Percentiles rank a stretch among this genome's conserved stretches.
phyloP scores from a whole-genome alignment of 2,797 vertebrate species.

The Macropus fuliginosus region DNA sequence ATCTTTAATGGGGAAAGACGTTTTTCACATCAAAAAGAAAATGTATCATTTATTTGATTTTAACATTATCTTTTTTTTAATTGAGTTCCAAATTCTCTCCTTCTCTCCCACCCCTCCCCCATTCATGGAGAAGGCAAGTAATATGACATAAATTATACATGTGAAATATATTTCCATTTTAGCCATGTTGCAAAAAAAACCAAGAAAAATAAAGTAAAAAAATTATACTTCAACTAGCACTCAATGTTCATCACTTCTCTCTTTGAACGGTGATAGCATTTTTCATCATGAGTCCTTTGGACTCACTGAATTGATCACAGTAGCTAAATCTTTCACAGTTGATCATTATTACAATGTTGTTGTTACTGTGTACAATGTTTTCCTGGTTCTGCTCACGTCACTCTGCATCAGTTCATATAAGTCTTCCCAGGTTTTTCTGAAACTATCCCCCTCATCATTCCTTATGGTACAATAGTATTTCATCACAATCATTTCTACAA shows the following conservation, averaged over 20 bases:
- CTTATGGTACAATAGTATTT: not conserved
- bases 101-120: not conserved
- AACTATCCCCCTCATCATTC: not conserved
- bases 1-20: not conserved
- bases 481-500: not conserved
- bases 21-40: not conserved
- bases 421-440: not conserved
- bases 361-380: not conserved
- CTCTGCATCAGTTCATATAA: not conserved
- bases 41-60: not conserved
- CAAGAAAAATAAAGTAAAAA: not conserved
- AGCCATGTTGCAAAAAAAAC: not conserved
- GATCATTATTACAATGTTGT: not conserved
- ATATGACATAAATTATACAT: not conserved
- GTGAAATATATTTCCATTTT: not conserved
- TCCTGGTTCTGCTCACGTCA: not conserved
- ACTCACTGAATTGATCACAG: not conserved
- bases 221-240: not conserved
- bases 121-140: not conserved
- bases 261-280: not conserved
- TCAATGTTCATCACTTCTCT: not conserved
- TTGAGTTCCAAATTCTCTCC: not conserved
- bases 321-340: not conserved
- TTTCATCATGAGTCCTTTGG: not conserved
- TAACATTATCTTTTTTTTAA: not conserved